These are phyloP conservation scores for Heptranchias perlo DNA, from an alignment of 2,113 vertebrate species.

Conservation along the genomic window DNA sequence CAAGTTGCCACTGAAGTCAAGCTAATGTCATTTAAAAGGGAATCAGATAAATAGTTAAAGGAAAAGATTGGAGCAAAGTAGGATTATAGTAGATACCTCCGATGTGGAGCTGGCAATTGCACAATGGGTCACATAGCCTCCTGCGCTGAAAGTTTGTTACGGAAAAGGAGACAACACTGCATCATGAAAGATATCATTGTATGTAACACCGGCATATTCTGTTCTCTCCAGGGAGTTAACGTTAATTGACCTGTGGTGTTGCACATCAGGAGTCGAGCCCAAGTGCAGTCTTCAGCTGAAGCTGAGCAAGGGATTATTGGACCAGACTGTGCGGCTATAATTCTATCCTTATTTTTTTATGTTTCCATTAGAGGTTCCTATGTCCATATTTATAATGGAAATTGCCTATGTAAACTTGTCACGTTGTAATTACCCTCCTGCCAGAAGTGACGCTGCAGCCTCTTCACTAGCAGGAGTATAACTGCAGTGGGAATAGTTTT, in stretches of 20 bases:
- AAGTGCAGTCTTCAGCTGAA: neutral
- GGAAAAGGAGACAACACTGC: neutral
- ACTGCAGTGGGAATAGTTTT: neutral
- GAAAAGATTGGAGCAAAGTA: neutral
- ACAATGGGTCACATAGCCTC: neutral
- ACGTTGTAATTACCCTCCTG: neutral
- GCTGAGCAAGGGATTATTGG: neutral
- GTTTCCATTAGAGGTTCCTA: neutral
- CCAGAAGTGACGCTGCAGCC: neutral
- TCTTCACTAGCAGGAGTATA: neutral
- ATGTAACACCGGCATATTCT: neutral
- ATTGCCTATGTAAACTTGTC: no score
- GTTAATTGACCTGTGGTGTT: neutral
- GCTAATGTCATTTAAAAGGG: neutral
- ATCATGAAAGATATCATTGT: neutral
- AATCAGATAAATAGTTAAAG: neutral
- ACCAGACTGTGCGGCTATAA: neutral
- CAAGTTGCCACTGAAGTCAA: neutral
- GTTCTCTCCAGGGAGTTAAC: neutral
- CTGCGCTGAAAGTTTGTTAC: neutral
- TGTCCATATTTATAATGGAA: neutral
- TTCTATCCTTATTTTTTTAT: neutral
- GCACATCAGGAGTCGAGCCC: neutral
- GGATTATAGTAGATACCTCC: neutral
- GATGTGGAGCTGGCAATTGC: neutral